Percentiles rank a stretch among this genome's conserved stretches.
These are phyloP conservation scores for Solenopsis invicta DNA, from an alignment of 1,140 invertebrate genomes.

Conservation along the genomic window DNA sequence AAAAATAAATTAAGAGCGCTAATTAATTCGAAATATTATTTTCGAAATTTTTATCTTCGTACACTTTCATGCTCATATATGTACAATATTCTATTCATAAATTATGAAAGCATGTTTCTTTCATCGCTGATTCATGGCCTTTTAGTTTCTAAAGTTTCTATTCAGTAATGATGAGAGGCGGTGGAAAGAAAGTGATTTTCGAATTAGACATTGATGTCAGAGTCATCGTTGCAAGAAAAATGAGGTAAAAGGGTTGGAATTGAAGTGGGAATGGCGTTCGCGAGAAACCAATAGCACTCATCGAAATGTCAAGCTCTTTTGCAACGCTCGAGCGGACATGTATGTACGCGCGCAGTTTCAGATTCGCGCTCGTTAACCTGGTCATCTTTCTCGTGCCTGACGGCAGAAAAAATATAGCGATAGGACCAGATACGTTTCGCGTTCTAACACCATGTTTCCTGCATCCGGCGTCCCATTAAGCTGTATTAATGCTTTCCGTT, in stretches of 20 bases:
- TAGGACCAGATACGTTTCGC: conserved; percentile 50
- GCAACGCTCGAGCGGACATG: conserved; percentile 63
- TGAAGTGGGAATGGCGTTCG: conserved; percentile 39
- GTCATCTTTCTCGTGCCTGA: conserved; percentile 69
- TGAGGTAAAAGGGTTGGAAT: conserved; percentile 34
- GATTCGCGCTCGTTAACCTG: conserved; percentile 75
- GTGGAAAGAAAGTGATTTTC: conserved; percentile 14
- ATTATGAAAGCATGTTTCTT: neutral
- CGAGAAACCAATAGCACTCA: conserved; percentile 64
- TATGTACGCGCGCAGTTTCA: conserved; percentile 61
- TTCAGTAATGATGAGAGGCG: neutral
- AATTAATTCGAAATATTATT: conserved; percentile 1
- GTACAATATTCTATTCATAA: neutral
- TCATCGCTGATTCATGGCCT: neutral
- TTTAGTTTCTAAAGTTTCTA: neutral
- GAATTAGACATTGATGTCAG: neutral
- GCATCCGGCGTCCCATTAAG: conserved; percentile 45
- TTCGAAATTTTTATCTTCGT: neutral
- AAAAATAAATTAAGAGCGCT: neutral
- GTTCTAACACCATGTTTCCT: conserved; percentile 42
- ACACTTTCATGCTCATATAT: neutral
- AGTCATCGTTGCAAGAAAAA: conserved; percentile 46
- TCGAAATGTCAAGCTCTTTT: conserved; percentile 70
- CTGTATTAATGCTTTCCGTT: conserved; percentile 23
- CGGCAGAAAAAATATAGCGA: conserved; percentile 63